Evolutionary conservation across 2,113 vertebrate genomes (phyloP).

Genomic region (Varanus komodoensis): DNA sequence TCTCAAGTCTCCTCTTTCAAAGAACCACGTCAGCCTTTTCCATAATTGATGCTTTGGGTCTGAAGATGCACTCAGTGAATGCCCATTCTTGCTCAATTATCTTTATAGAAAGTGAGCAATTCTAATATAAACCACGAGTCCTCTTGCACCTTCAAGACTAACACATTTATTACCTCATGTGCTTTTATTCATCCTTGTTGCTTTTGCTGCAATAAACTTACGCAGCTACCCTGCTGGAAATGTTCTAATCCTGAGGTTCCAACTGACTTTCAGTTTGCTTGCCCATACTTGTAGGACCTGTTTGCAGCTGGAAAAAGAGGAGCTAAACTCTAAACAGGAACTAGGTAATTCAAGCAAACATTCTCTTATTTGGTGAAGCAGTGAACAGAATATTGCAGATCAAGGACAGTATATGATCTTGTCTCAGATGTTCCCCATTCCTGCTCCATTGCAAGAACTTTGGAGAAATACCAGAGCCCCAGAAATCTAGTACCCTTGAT

Average conservation of each 20-base stretch:
- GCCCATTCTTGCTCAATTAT: background rate
- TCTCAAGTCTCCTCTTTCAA: fast-evolving
- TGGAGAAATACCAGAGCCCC: no score
- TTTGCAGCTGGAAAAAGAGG: background rate
- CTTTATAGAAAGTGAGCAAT: slow-evolving; percentile 13
- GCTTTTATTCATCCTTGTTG: background rate
- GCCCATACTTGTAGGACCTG: background rate
- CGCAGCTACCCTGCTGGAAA: background rate
- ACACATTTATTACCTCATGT: background rate
- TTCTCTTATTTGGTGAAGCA: background rate
- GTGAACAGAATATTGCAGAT: background rate
- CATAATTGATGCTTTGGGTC: background rate
- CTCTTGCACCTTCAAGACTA: background rate
- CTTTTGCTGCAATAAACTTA: background rate
- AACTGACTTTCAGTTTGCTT: background rate
- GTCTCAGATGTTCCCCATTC: background rate
- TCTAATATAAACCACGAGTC: background rate
- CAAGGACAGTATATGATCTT: no score
- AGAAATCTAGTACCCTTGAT: background rate
- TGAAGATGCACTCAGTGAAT: slow-evolving; percentile 3
- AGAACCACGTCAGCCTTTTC: background rate
- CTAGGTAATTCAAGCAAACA: background rate
- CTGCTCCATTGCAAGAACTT: background rate
- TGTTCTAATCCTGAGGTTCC: slow-evolving; percentile 13
- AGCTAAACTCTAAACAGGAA: background rate